Conservation (phyloP, 1,140 invertebrate genomes). For the Drosophila nikananu region DNA sequence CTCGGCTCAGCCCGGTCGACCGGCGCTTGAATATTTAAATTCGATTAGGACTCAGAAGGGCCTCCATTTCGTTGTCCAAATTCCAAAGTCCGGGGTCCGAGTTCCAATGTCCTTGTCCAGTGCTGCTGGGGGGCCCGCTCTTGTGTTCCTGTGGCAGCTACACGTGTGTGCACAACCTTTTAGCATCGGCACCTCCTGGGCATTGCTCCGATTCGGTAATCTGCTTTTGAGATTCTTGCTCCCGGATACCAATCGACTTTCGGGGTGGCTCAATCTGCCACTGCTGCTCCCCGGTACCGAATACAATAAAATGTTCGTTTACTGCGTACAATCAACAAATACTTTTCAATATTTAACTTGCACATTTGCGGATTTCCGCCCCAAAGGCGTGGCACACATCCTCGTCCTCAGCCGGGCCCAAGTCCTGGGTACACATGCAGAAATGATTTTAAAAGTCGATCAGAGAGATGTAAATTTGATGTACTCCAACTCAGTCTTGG, state of each 20-base stretch:
- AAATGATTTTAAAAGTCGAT: not conserved
- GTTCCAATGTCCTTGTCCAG: conserved; percentile 10
- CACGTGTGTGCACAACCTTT: conserved; percentile 53
- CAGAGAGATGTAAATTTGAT: not conserved
- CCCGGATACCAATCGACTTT: conserved; percentile 40
- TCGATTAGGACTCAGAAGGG: conserved; percentile 50
- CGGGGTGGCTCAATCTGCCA: conserved; percentile 13
- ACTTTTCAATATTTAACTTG: conserved; percentile 69
- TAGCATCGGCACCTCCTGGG: conserved; percentile 53
- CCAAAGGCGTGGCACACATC: conserved; percentile 33
- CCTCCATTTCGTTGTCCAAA: conserved; percentile 20
- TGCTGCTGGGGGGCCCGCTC: not conserved
- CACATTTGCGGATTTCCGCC: conserved; percentile 58
- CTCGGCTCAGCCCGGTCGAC: conserved; percentile 22
- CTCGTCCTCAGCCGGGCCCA: not conserved
- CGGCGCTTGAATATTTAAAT: conserved; percentile 65
- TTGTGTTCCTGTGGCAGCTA: conserved; percentile 29
- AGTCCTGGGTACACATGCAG: conserved; percentile 13
- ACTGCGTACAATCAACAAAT: conserved; percentile 65
- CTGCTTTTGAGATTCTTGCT: conserved; percentile 37
- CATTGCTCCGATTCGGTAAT: conserved; percentile 51
- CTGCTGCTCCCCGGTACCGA: conserved; percentile 11
- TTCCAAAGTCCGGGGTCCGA: not conserved
- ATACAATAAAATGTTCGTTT: conserved; percentile 42
- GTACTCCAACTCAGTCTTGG: not conserved